These are phyloP conservation scores for Colletes collaris DNA, from an alignment of 2,888 invertebrate genomes.

Conservation along the genomic window DNA sequence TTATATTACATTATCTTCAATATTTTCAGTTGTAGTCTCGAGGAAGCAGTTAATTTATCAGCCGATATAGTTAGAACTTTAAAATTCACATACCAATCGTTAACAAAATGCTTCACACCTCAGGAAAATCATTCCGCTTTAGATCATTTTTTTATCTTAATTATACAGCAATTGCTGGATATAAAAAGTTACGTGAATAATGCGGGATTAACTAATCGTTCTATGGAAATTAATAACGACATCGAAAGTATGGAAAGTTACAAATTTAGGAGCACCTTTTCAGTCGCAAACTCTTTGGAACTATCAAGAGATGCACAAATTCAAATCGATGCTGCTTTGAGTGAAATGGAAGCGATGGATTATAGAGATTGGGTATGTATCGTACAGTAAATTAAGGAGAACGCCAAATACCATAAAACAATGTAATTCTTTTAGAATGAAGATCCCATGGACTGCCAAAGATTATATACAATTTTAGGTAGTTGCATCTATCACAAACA, in stretches of 20 bases:
- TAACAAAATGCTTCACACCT: constrained; percentile 84
- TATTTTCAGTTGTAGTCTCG: constrained; percentile 76
- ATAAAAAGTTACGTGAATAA: constrained; percentile 56
- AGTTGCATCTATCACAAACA: constrained; percentile 87
- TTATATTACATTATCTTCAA: neutral
- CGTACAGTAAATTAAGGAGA: constrained; percentile 30
- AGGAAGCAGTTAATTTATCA: constrained; percentile 82
- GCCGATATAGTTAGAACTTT: constrained; percentile 84
- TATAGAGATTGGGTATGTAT: constrained; percentile 92
- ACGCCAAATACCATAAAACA: constrained; percentile 9
- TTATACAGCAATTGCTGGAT: constrained; percentile 84
- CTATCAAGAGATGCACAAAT: constrained; percentile 91
- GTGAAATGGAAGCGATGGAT: constrained; percentile 95
- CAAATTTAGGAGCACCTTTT: constrained; percentile 87
- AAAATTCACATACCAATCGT: constrained; percentile 86
- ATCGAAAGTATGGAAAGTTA: constrained; percentile 62
- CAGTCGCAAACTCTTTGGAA: constrained; percentile 87
- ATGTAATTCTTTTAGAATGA: constrained; percentile 86
- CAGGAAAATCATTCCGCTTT: constrained; percentile 85
- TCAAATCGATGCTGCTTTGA: constrained; percentile 93
- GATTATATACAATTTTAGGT: constrained; percentile 88
- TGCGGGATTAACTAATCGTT: constrained; percentile 9
- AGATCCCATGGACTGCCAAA: constrained; percentile 89
- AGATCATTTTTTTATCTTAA: constrained; percentile 87
- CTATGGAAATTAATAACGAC: constrained; percentile 35